Conservation (phyloP, 1,140 invertebrate species). For the Drosophila kepulauana region DNA sequence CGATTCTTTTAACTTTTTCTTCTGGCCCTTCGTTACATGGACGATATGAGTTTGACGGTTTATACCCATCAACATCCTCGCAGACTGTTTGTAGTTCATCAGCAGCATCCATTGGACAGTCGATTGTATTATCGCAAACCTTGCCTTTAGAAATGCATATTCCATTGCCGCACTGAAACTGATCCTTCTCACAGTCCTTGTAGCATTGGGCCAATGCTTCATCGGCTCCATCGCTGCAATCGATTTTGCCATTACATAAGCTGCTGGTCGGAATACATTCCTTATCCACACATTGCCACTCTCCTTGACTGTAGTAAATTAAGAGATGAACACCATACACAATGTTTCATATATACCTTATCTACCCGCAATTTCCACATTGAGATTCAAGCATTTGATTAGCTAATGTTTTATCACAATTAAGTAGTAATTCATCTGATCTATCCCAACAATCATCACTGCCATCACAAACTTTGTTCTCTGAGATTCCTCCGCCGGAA, state of each 20-base stretch:
- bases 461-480: not conserved
- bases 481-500: not conserved
- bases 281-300: not conserved
- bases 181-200: accelerated
- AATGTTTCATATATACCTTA: not conserved
- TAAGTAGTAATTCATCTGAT: constrained; percentile 1
- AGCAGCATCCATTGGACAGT: constrained; percentile 38
- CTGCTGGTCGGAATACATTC: not conserved
- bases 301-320: not conserved
- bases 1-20: not conserved
- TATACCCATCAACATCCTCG: not conserved
- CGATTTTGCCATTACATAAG: constrained; percentile 1
- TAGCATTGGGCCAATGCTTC: constrained; percentile 24
- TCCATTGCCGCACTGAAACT: constrained; percentile 49
- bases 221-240: constrained; percentile 39
- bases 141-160: not conserved
- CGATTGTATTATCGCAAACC: constrained; percentile 8
- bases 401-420: not conserved
- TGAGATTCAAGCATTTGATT: not conserved
- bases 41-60: not conserved
- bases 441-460: constrained; percentile 6
- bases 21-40: constrained; percentile 1
- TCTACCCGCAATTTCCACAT: constrained; percentile 8
- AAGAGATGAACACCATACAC: not conserved
- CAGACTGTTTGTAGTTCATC: constrained; percentile 39